Conservation (phyloP, 2,888 invertebrate species). For the Pecten maximus region DNA sequence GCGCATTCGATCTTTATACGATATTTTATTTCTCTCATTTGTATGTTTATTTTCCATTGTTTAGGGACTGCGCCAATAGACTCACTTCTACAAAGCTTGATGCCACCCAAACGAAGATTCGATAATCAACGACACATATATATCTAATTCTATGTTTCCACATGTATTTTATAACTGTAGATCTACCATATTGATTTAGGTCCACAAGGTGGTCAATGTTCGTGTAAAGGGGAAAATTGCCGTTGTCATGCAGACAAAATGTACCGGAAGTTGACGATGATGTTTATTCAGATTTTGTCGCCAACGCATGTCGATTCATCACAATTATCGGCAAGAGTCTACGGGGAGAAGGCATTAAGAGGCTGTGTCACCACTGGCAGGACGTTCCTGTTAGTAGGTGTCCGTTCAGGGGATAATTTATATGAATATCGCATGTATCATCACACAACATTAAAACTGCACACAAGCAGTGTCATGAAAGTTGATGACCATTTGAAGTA, state of each 20-base stretch:
- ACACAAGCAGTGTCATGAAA: background rate
- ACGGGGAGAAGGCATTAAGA: background rate
- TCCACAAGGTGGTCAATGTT: too few species aligned
- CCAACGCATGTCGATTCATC: background rate
- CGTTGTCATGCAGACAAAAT: too few species aligned
- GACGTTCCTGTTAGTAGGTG: background rate
- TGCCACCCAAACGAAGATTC: too few species aligned
- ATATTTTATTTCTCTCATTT: background rate
- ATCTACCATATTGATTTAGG: too few species aligned
- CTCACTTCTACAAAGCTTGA: too few species aligned
- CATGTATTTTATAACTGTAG: too few species aligned
- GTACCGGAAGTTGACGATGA: background rate
- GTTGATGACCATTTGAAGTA: background rate
- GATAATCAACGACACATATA: too few species aligned
- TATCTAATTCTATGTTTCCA: too few species aligned
- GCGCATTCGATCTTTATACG: background rate
- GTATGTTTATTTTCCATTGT: background rate
- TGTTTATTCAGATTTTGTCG: background rate
- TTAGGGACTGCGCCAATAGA: background rate
- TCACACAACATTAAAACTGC: background rate
- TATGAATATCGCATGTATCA: background rate
- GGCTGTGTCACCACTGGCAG: background rate
- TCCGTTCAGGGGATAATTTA: background rate
- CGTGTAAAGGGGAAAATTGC: too few species aligned
- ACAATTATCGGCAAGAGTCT: background rate